A percentile compares a stretch with the other conserved stretches of the same genome.
Conservation (phyloP, 2,797 vertebrate genomes). For the Ptychadena robeensis region DNA sequence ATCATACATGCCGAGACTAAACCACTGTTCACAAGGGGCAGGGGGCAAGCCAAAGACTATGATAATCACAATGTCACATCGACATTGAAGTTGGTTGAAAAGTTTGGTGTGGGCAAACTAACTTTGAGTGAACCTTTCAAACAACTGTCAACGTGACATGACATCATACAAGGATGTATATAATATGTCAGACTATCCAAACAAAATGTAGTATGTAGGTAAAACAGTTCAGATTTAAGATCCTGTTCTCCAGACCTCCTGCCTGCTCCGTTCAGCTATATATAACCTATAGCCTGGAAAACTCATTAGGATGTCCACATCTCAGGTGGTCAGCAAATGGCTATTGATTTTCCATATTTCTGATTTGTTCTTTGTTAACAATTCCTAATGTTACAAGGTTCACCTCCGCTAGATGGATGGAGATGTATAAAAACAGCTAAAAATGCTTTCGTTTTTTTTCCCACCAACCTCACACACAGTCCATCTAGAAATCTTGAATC, state of each 20-base stretch:
- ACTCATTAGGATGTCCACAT: not conserved
- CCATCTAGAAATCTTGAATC: too few relatives aligned
- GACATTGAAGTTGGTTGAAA: too few relatives aligned
- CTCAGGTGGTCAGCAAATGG: slow-evolving; percentile 33
- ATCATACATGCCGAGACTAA: too few relatives aligned
- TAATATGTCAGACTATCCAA: not conserved
- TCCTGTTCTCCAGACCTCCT: not conserved
- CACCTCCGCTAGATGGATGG: not conserved
- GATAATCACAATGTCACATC: too few relatives aligned
- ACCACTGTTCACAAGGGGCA: too few relatives aligned
- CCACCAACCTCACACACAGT: too few relatives aligned
- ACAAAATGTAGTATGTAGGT: not conserved
- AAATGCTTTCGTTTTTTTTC: too few relatives aligned
- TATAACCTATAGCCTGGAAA: slow-evolving; percentile 9
- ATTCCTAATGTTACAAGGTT: not conserved
- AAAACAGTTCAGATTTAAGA: not conserved
- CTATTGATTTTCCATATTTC: slow-evolving; percentile 35
- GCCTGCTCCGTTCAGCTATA: not conserved
- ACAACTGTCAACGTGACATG: not conserved
- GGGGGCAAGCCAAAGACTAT: too few relatives aligned
- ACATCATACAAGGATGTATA: not conserved
- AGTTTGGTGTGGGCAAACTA: too few relatives aligned
- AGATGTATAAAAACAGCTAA: too few relatives aligned
- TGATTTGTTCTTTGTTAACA: not conserved
- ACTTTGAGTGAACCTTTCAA: not conserved